phyloP scores from a whole-genome alignment of 1,140 invertebrate genomes.

The Hylyphantes graminicola region DNA sequence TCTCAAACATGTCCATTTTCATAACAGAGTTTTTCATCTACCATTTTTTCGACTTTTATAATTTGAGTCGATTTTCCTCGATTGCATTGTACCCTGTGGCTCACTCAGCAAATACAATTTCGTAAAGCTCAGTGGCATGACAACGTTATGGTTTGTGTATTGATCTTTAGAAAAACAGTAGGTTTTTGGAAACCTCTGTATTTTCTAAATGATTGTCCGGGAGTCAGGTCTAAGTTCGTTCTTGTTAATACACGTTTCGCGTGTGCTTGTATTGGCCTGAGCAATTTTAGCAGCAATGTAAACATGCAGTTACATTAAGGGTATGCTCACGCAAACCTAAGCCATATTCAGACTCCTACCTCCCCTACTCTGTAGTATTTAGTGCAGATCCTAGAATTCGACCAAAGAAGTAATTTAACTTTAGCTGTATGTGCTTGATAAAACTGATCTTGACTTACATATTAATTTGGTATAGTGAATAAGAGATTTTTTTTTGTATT shows the following conservation, averaged over 20 bases:
- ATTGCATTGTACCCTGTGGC: no score
- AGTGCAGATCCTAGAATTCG: background rate
- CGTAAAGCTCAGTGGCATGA: no score
- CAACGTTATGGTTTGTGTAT: background rate
- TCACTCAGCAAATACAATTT: no score
- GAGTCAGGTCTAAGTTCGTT: no score
- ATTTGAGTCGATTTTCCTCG: no score
- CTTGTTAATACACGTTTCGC: constrained; percentile 21
- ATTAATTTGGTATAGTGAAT: no score
- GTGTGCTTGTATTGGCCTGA: constrained; percentile 2
- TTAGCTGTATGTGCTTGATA: background rate
- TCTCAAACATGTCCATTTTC: no score
- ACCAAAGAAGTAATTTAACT: constrained; percentile 25
- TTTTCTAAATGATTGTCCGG: constrained; percentile 20
- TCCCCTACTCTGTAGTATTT: background rate
- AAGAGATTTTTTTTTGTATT: no score
- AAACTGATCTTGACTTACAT: no score
- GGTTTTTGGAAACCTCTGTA: constrained; percentile 12
- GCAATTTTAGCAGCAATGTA: constrained; percentile 36
- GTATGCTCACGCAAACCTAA: background rate
- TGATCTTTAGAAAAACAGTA: constrained; percentile 16
- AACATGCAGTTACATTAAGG: constrained; percentile 30
- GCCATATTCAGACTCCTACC: background rate
- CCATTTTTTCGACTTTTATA: no score
- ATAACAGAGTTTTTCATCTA: no score